Percentiles rank a stretch among this genome's conserved stretches.
Evolutionary conservation across 2,113 vertebrate species (phyloP).

Genomic region (Pluvialis apricaria): DNA sequence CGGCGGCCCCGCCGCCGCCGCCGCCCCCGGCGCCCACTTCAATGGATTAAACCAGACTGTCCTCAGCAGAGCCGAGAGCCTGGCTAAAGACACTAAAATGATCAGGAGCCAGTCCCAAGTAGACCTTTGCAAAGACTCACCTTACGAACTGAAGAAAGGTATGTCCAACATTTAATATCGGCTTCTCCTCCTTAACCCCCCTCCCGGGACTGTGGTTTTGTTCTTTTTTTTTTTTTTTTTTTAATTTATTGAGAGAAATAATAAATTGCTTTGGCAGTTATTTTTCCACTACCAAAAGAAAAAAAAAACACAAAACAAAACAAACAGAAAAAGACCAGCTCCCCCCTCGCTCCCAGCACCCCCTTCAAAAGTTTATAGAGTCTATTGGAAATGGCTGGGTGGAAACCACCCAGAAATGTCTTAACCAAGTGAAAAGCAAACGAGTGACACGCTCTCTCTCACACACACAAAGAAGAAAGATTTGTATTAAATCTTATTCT

Average conservation of each 20-base stretch:
- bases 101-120: slow-evolving; percentile 91
- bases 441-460: slow-evolving; percentile 23
- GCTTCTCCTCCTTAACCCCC: slow-evolving; percentile 70
- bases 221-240: not conserved
- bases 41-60: slow-evolving; percentile 99
- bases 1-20: slow-evolving; percentile 66
- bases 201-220: slow-evolving; percentile 43
- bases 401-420: slow-evolving; percentile 84
- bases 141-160: slow-evolving; percentile 99
- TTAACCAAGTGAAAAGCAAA: slow-evolving; percentile 84
- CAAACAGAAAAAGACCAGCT: slow-evolving; percentile 65
- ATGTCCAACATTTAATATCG: slow-evolving; percentile 98
- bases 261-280: slow-evolving; percentile 72
- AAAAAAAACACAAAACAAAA: slow-evolving; percentile 54
- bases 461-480: slow-evolving; percentile 73
- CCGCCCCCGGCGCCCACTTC: slow-evolving; percentile 81
- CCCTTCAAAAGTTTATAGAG: slow-evolving; percentile 88
- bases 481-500: slow-evolving; percentile 99
- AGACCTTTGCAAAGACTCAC: slow-evolving; percentile 97
- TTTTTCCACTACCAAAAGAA: slow-evolving; percentile 72
- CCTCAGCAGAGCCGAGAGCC: slow-evolving; percentile 93
- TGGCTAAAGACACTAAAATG: slow-evolving; percentile 92
- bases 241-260: slow-evolving; percentile 76
- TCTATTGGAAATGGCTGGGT: slow-evolving; percentile 84
- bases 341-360: not conserved